Evolutionary conservation across 1,140 invertebrate species (phyloP).

Genomic region (Tetramorium parvispinum): DNA sequence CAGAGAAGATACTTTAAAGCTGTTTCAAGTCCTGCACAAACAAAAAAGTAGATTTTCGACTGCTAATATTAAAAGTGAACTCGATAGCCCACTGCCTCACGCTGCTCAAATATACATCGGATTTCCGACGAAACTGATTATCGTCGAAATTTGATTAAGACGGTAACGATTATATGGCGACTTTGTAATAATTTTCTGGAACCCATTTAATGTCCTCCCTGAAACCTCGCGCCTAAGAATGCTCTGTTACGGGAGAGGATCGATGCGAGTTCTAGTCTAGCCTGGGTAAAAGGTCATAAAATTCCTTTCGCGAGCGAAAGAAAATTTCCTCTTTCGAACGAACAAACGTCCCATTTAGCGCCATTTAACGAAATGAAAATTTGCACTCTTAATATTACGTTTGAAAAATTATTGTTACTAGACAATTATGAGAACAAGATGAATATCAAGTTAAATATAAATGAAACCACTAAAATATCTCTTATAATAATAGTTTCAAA

Average conservation of each 20-base stretch:
- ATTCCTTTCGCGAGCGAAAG: background rate
- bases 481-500: background rate
- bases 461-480: background rate
- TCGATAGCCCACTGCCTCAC: background rate
- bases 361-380: slow-evolving; percentile 30
- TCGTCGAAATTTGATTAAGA: slow-evolving; percentile 26
- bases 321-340: background rate
- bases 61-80: slow-evolving; percentile 1
- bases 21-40: slow-evolving; percentile 30
- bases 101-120: background rate
- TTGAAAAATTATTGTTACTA: background rate
- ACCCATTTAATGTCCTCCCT: slow-evolving; percentile 41
- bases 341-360: background rate
- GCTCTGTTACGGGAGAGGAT: slow-evolving; percentile 38
- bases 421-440: background rate
- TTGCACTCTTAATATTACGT: slow-evolving; percentile 18
- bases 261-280: slow-evolving; percentile 44
- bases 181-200: slow-evolving; percentile 36
- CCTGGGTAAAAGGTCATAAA: slow-evolving; percentile 58
- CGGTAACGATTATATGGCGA: slow-evolving; percentile 35
- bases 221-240: background rate
- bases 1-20: slow-evolving; percentile 13
- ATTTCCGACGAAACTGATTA: background rate
- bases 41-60: slow-evolving; percentile 23
- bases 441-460: background rate